Base-by-base conservation (phyloP, 37 sponge, comb jelly and placozoan genomes). In the Cliona cf. orientalis region DNA sequence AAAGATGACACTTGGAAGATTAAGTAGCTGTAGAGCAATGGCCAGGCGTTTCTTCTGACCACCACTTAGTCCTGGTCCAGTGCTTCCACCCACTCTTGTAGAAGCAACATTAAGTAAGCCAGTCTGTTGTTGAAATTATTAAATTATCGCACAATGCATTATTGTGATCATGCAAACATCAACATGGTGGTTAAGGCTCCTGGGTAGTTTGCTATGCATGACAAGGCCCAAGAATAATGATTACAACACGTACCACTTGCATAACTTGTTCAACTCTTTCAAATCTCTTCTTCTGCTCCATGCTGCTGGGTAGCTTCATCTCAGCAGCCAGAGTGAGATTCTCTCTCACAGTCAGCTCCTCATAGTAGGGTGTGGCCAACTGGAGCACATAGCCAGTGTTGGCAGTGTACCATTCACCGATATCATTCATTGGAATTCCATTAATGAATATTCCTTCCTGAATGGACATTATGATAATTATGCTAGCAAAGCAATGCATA, bases 41-140 rank as follows among this genome's bases (percentile, higher is more conserved):
- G 62, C 39, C 42, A 95, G 74, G 11, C 91, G 66, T 46, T 91
- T 95, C 75, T 96, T 93, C 35, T 95, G 95, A 26, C 98, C 98
- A 80, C 98, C 95, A 1, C 95, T 82, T 21, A 74, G 75, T 11
- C 80, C 80, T 45, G 87, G 78, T 23, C 98, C 98, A 41, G 87
- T 79, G n/a, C 56, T 55, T 21, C 86, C 88, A 31, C 98, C 98
- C 56, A 97, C 93, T 23, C 46, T 29, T 1, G 89, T 87, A 38
- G 91, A 76, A 53, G 90, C 88, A 23, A 97, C 46, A 23, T 45
- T 59, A 0, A 23, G 58, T 36, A 97, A 73, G 0, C 88, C 90
- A 71, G 91, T 92, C 95, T 96, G 61, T 38, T 2, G 36, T 35
- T 29, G 41, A 21, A 71, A 28, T 41, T 49, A 23, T 9, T 34